A percentile compares a stretch with the other conserved stretches of the same genome.
phyloP scores from a whole-genome alignment of 2,888 invertebrate genomes.

The Aethes cnicana region DNA sequence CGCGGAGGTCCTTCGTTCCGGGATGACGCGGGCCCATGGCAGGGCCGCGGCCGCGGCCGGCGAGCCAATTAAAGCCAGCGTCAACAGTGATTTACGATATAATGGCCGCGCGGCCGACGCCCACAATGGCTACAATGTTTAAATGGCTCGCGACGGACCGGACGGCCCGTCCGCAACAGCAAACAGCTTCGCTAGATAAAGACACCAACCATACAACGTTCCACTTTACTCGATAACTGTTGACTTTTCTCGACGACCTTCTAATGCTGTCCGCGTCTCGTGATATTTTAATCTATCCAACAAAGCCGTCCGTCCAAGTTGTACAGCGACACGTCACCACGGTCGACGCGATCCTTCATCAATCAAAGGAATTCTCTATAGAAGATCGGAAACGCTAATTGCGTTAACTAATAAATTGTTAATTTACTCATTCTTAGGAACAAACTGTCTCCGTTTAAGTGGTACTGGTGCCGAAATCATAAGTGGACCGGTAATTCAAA shows the following conservation, averaged over 20 bases:
- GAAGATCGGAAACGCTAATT: no score
- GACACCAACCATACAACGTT: constrained; percentile 21
- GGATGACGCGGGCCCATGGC: constrained; percentile 48
- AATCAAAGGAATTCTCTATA: no score
- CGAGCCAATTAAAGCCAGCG: constrained; percentile 71
- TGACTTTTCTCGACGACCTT: constrained; percentile 28
- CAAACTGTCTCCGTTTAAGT: constrained; percentile 1
- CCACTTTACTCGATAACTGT: constrained; percentile 30
- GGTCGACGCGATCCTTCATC: constrained; percentile 32
- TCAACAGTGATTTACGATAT: constrained; percentile 78
- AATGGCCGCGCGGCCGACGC: constrained; percentile 63
- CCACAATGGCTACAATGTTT: constrained; percentile 77
- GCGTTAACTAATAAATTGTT: constrained; percentile 3
- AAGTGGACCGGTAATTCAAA: constrained; percentile 43
- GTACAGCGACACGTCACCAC: constrained; percentile 30
- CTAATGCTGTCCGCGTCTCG: constrained; percentile 26
- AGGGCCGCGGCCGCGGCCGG: constrained; percentile 44
- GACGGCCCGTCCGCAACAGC: constrained; percentile 25
- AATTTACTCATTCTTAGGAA: constrained; percentile 2
- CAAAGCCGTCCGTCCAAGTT: constrained; percentile 23
- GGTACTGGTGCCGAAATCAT: constrained; percentile 7
- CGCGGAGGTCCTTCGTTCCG: constrained; percentile 5
- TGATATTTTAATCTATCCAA: constrained; percentile 28
- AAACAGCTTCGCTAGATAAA: constrained; percentile 29
- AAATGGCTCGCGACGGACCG: constrained; percentile 55